Evolutionary conservation across 2,797 vertebrate species (phyloP).

Genomic region (Phalanger gymnotis): DNA sequence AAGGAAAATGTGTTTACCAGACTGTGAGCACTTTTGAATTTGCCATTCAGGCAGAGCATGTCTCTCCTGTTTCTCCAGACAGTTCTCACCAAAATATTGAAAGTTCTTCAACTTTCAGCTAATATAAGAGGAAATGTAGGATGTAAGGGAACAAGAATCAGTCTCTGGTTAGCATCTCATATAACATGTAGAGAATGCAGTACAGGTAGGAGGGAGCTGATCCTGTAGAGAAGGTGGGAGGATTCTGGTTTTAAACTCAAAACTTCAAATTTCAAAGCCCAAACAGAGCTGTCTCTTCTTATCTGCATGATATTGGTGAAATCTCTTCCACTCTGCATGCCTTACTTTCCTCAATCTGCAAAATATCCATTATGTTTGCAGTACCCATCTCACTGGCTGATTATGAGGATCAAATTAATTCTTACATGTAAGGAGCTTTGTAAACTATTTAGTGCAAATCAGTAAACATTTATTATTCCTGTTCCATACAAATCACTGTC

Average conservation of each 20-base stretch:
- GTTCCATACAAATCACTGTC: neutral
- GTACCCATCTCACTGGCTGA: neutral
- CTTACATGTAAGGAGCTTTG: neutral
- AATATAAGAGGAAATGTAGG: neutral
- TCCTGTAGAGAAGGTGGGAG: neutral
- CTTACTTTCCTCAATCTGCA: neutral
- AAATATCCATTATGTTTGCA: slow-evolving; percentile 14
- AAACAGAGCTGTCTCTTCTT: neutral
- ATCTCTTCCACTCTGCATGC: neutral
- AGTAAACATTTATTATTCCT: neutral
- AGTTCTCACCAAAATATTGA: neutral
- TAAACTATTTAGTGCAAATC: neutral
- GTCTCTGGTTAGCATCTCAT: neutral
- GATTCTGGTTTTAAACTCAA: neutral
- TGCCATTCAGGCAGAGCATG: neutral
- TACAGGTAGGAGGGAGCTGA: neutral
- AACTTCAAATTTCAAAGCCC: neutral
- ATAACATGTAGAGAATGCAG: neutral
- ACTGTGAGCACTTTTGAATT: neutral
- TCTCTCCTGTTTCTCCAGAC: neutral
- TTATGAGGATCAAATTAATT: slow-evolving; percentile 48
- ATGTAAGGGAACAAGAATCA: neutral
- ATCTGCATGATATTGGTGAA: neutral
- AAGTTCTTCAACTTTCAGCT: slow-evolving; percentile 35
- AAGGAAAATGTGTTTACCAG: slow-evolving; percentile 32